A percentile compares a stretch with the other conserved stretches of the same genome.
Conservation (phyloP, 2,888 invertebrate species). For the Yponomeuta sedellus region DNA sequence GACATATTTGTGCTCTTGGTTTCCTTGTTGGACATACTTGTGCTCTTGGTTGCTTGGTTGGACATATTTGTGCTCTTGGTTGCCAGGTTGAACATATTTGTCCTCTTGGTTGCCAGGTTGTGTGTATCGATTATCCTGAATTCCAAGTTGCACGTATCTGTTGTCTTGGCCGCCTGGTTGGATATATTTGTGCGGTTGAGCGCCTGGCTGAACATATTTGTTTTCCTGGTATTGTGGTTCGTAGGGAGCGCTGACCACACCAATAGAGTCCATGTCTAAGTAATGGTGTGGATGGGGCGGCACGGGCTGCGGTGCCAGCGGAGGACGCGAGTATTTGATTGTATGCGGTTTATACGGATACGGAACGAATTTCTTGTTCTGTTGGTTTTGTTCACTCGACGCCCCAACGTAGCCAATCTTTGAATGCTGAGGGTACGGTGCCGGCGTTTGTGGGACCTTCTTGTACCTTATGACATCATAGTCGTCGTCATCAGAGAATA, state of each 20-base stretch:
- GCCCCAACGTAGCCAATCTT: conserved; percentile 46
- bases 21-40: not conserved
- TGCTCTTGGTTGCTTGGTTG: not conserved
- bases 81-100: not conserved
- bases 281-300: conserved; percentile 33
- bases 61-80: not conserved
- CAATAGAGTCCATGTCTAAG: conserved; percentile 31
- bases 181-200: not conserved
- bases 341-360: conserved; percentile 42
- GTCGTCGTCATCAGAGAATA: conserved; percentile 56
- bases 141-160: not conserved
- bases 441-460: conserved; percentile 32
- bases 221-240: conserved; percentile 20
- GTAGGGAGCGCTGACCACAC: conserved; percentile 30
- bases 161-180: not conserved
- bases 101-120: not conserved
- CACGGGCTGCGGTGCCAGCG: conserved; percentile 38
- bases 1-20: not conserved
- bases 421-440: conserved; percentile 33
- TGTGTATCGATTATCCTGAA: not conserved
- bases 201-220: not conserved
- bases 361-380: conserved; percentile 43
- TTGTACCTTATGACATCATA: conserved; percentile 22
- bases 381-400: conserved; percentile 37
- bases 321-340: conserved; percentile 44